A percentile compares a stretch with the other conserved stretches of the same genome.
Conservation (phyloP, 2,113 vertebrate genomes). For the Nipponia nippon region DNA sequence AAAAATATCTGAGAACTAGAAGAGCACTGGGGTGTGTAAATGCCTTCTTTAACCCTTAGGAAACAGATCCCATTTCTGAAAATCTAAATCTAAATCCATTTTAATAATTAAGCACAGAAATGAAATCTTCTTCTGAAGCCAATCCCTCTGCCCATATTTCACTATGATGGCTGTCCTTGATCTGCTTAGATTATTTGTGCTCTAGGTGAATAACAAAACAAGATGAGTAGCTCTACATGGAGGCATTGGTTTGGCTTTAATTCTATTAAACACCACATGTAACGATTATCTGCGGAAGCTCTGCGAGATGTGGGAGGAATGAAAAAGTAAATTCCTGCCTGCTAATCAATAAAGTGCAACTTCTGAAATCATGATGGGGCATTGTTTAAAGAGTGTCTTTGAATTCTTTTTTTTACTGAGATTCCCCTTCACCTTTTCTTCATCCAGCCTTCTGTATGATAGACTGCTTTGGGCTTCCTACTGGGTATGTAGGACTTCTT, state of each 20-base stretch:
- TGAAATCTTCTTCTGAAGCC: not conserved
- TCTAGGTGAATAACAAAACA: not conserved
- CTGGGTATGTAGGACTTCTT: accelerated
- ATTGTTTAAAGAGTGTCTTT: not conserved
- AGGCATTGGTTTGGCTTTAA: not conserved
- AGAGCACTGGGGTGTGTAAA: not conserved
- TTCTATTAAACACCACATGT: not conserved
- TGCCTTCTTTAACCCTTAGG: not conserved
- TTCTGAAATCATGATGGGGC: not conserved
- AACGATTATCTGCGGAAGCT: not conserved
- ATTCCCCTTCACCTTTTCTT: not conserved
- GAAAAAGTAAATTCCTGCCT: not conserved
- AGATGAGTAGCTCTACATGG: not conserved
- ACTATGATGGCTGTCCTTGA: not conserved
- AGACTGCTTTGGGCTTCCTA: not conserved
- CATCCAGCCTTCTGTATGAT: not conserved
- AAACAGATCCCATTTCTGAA: not conserved
- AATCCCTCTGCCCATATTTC: not conserved
- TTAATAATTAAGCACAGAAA: not conserved
- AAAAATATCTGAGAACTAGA: not conserved
- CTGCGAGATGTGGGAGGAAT: not conserved
- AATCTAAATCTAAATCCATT: not conserved
- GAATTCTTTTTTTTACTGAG: not conserved
- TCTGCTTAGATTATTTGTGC: not conserved
- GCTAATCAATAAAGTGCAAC: not conserved